phyloP scores from a whole-genome alignment of 2,888 invertebrate species.

The Aleiodes alternator region DNA sequence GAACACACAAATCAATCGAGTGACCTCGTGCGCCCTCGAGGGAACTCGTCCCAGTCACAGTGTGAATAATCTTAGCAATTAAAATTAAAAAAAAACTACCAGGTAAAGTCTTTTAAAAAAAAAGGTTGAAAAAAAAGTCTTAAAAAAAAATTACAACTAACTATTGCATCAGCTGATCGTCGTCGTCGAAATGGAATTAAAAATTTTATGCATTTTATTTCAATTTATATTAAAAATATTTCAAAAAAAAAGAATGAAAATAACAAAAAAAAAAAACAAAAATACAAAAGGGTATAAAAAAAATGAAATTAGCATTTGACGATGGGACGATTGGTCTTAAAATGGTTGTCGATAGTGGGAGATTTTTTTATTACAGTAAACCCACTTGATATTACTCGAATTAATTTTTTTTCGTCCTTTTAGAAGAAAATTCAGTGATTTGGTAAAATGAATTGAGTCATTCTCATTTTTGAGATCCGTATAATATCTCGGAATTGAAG shows the following conservation, averaged over 20 bases:
- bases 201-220: conserved; percentile 49
- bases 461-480: background rate
- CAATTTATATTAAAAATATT: conserved; percentile 12
- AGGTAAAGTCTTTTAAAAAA: conserved; percentile 21
- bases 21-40: conserved; percentile 28
- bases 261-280: conserved; percentile 26
- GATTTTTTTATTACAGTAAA: conserved; percentile 2
- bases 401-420: conserved; percentile 15
- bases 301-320: conserved; percentile 50
- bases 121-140: conserved; percentile 7
- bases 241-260: conserved; percentile 19
- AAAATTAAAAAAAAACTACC: conserved; percentile 4
- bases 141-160: conserved; percentile 23
- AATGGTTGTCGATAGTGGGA: conserved; percentile 22
- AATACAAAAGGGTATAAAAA: conserved; percentile 27
- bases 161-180: conserved; percentile 23
- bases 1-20: conserved; percentile 10
- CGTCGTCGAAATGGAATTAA: conserved; percentile 34
- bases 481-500: too few species aligned
- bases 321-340: conserved; percentile 36
- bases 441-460: background rate
- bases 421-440: too few species aligned
- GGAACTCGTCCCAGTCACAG: conserved; percentile 43
- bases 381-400: too few species aligned
- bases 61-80: conserved; percentile 44